Base-by-base conservation (phyloP, 2,888 invertebrate genomes). In the Arctia plantaginis region DNA sequence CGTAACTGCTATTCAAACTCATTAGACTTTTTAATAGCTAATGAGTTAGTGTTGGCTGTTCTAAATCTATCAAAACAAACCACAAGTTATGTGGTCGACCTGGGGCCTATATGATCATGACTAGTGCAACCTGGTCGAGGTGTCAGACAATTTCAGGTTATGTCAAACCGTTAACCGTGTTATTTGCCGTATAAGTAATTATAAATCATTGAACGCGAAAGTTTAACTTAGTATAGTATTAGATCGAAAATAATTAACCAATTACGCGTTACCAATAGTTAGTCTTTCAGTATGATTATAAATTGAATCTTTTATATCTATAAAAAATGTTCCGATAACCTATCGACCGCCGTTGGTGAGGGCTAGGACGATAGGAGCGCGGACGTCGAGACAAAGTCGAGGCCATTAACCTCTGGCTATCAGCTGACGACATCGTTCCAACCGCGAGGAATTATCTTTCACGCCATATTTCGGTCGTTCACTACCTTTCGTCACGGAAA, bases 371-470 rank as follows among this genome's bases (percentile, higher is more conserved):
- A 92, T 93, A 93, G 90, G 91, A 90, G 90, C 87, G 86, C 90
- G 91, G 88, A 86, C 90, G 91, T 88, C 89, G 93, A 93, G 93
- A 94, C 94, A 93, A 94, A 93, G 94, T 93, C 91, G 93, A 90
- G 94, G 94, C 83, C 93, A 90, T 90, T 93, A 89, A 93, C 94
- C 95, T 90, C 90, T 74, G 84, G 86, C 91, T 95, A 95, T 95
- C 95, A 95, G 94, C 95, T 94, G 95, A 94, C 94, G 94, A 94
- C 94, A 94, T 92, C 93, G 90, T 87, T 86, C 87, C 88, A 90
- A 90, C 89, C 87, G 89, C 89, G 90, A 89, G 89, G 92, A 92
- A 92, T 94, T 93, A 94, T 94, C 92, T 93, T 90, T 90, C 89
- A 90, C 89, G 89, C 90, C 84, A 91, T 92, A 92, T 94, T 92